Evolutionary conservation across 2,113 vertebrate genomes (phyloP).

Genomic region (Murina feae): DNA sequence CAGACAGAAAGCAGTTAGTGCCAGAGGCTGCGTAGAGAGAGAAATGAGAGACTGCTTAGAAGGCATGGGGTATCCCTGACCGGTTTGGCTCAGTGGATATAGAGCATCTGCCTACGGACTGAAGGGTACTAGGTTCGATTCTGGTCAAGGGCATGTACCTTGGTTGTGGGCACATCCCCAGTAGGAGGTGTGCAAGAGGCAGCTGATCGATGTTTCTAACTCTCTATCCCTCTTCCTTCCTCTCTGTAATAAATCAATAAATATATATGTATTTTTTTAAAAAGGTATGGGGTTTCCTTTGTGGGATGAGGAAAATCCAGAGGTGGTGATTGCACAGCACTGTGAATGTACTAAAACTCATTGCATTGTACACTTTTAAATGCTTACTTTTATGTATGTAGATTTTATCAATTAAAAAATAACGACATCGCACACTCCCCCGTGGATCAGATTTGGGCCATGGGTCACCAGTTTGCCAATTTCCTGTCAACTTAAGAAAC

Average conservation of each 20-base stretch:
- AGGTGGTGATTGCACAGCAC: neutral
- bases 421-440: neutral
- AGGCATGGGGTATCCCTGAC: neutral
- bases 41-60: neutral
- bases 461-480: neutral
- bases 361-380: neutral
- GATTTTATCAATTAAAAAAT: neutral
- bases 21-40: neutral
- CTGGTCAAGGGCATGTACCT: too few species aligned
- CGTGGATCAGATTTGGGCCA: neutral
- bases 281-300: neutral
- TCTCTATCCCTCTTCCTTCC: too few species aligned
- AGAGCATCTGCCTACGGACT: too few species aligned
- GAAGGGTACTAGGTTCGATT: too few species aligned
- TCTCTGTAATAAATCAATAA: too few species aligned
- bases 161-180: too few species aligned
- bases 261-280: too few species aligned
- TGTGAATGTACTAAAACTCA: neutral
- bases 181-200: too few species aligned
- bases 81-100: too few species aligned
- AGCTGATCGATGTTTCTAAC: too few species aligned
- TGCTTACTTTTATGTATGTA: neutral
- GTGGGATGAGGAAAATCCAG: neutral
- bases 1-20: neutral
- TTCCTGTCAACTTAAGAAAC: neutral